Evolutionary conservation across 2,113 vertebrate genomes (phyloP).

Genomic region (Nibea albiflora): DNA sequence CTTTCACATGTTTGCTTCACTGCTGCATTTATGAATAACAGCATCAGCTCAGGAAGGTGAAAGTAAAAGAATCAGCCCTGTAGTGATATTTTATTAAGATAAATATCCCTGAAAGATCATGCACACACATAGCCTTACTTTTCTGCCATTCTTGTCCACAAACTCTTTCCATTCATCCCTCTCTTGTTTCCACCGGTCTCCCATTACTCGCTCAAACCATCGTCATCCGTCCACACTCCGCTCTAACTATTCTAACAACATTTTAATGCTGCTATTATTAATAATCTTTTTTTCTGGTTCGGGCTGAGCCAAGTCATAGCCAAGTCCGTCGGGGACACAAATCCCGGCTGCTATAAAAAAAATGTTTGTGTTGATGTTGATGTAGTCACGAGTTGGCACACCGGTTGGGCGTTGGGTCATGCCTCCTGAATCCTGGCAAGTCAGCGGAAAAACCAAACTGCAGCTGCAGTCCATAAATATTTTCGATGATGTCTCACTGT

Average conservation of each 20-base stretch:
- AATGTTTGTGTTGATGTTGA: slow-evolving; percentile 29
- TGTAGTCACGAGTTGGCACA: slow-evolving; percentile 30
- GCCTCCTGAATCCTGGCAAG: slow-evolving; percentile 40
- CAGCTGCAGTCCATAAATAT: slow-evolving; percentile 70
- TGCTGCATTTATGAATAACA: background rate
- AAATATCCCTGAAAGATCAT: background rate
- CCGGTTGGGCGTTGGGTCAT: slow-evolving; percentile 35
- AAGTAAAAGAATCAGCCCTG: background rate
- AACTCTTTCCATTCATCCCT: background rate
- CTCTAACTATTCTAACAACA: background rate
- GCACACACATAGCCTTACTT: background rate
- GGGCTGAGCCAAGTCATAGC: background rate
- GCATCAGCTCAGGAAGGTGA: background rate
- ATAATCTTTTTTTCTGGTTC: background rate
- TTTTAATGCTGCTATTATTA: background rate
- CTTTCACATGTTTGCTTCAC: too few relatives aligned
- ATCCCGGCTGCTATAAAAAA: background rate
- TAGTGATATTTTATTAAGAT: too few relatives aligned
- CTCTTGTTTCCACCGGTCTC: slow-evolving; percentile 13
- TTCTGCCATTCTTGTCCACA: background rate
- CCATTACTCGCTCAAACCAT: background rate
- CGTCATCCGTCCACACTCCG: too few relatives aligned
- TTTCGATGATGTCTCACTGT: slow-evolving; percentile 38
- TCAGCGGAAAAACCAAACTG: slow-evolving; percentile 51
- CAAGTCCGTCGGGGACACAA: background rate